Base-by-base conservation (phyloP, 2,888 invertebrate species). In the Pollenia labialis region DNA sequence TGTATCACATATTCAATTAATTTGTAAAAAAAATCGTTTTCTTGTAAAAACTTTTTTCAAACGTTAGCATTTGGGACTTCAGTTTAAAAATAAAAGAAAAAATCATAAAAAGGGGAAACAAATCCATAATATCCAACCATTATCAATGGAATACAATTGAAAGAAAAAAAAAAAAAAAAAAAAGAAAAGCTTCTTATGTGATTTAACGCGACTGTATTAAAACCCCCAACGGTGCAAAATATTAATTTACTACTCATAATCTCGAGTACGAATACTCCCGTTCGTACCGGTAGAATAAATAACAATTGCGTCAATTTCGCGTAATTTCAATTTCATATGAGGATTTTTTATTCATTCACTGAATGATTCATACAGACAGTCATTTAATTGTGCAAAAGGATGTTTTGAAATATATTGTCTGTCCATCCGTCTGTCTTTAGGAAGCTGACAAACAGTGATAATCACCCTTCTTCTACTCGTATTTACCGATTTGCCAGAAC, bases 301-400 rank as follows among this genome's bases (percentile, higher is more conserved):
- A 84, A 85, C 85, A 88, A 87, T 88, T 86, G 87, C 75, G 52
- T 85, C 81, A 82, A 84, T 87, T 85, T 87, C 75, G 85, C 87
- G 68, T 85, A 81, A 85, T 87, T 85, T 84, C 72, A 81, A 77
- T 77, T 56, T 64, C 69, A 69, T 83, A 76, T 71, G 71, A 54
- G 69, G 48, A 48, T 52, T 76, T 82, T 42, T 32, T 8, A 72
- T 23, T 14, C 75, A 48, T 23, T 14, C 75, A 48, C n/a, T 50
- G 23, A 23, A 12, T 50, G 62, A 64, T 54, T 64, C 68, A 32
- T 12, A 46, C 81, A 58, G 40, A 42, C 58, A 68, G 9, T 50
- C 77, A 77, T 77, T 66, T 44, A 83, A 58, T 72, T 72, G 71
- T 50, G 66, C 68, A 46, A 32, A 44, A 71, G 46, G 52, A 69